These are phyloP conservation scores for Eugnorisma glareosa DNA, from an alignment of 2,888 invertebrate genomes.

Conservation along the genomic window DNA sequence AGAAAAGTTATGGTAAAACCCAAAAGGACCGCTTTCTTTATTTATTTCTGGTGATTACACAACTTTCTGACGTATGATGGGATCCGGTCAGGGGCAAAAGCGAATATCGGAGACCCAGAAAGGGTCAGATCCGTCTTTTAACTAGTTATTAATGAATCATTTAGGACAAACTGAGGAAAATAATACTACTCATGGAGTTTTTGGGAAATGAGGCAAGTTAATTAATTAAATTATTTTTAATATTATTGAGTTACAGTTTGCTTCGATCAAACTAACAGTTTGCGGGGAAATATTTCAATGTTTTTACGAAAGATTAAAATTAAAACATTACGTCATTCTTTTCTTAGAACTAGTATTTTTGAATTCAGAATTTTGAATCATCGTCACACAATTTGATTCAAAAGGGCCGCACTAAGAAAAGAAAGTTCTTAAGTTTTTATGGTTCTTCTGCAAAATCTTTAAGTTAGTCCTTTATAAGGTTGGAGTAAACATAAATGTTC, in stretches of 20 bases:
- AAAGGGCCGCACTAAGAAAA: too few species aligned
- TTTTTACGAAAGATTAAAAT: not conserved
- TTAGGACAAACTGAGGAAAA: conserved; percentile 11
- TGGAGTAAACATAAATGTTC: too few species aligned
- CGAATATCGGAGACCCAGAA: conserved; percentile 45
- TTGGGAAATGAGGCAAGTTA: not conserved
- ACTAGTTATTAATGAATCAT: conserved; percentile 47
- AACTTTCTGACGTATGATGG: conserved; percentile 53
- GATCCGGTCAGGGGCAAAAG: conserved; percentile 51
- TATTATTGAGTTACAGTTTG: not conserved
- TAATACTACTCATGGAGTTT: not conserved
- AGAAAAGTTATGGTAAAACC: conserved; percentile 23
- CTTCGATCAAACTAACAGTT: not conserved
- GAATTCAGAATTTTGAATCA: not conserved
- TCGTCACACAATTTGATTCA: not conserved
- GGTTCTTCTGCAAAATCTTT: too few species aligned
- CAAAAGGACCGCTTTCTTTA: conserved; percentile 54
- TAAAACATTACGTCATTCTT: too few species aligned
- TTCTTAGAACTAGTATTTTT: not conserved
- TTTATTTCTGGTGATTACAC: conserved; percentile 56
- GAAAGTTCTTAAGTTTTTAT: too few species aligned
- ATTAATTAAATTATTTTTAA: not conserved
- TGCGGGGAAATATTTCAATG: not conserved
- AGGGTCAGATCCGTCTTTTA: conserved; percentile 49
- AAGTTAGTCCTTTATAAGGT: too few species aligned